Base-by-base conservation (phyloP, 2,888 invertebrate genomes). In the Apamea anceps region DNA sequence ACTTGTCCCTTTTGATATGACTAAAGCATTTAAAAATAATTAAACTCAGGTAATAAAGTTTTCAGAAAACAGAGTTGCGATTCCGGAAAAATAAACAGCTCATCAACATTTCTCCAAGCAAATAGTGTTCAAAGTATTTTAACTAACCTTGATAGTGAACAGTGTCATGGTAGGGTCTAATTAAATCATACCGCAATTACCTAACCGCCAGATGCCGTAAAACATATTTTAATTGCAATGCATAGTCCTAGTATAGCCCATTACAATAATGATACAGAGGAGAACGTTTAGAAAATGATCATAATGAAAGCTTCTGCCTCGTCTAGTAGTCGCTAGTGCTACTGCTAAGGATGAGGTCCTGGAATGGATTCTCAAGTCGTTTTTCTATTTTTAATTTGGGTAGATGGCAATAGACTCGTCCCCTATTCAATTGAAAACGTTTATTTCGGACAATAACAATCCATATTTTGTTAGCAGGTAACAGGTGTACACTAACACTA, bases 121-220 rank as follows among this genome's bases (percentile, higher is more conserved):
- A 80, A 25, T 48, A 42, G 37, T 65, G 8, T 51, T n/a, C 42
- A 81, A 76, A 82, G 85, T 80, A 82, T 85, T 82, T 82, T 82
- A 82, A 82, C 65, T 80, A 82, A 85, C 74, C 65, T 71, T 60
- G 12, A 60, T 28, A 63, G 57, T 83, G 66, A 70, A 12, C 72
- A 63, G n/a, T 70, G 65, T 65, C 28, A 67, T 42, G 77, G 21
- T 8, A 37, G 42, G 18, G 15, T 62, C 28, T 63, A 82, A 85
- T 85, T 82, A 82, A 82, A 82, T 80, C 74, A 85, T 80, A 62
- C 51, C n/a, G 60, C 25, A 42, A 82, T 80, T 45, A 80, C 15
- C 2, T 66, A 72, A n/a, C 7, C 70, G 51, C 7, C 60, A 10
- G 32, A 60, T 63, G 63, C 21, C 60, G 45, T 60, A 76, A 21